Evolutionary conservation across 2,113 vertebrate species (phyloP).

Genomic region (Carollia perspicillata): DNA sequence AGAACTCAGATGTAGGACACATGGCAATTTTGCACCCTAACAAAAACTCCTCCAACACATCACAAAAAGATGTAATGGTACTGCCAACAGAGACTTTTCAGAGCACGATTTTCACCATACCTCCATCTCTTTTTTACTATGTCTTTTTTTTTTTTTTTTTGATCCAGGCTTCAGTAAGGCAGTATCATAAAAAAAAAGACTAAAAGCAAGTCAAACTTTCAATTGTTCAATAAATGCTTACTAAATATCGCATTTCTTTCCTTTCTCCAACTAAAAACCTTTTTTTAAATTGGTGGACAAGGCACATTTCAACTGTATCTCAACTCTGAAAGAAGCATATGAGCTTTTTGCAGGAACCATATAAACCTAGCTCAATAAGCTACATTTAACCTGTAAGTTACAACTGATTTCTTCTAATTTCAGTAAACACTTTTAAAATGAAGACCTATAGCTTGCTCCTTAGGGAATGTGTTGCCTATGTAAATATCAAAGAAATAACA

Average conservation of each 20-base stretch:
- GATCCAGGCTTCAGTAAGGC: neutral
- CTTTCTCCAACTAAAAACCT: neutral
- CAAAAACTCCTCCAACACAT: neutral
- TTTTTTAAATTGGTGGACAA: neutral
- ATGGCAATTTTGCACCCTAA: neutral
- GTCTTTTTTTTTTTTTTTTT: neutral
- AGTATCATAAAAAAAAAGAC: neutral
- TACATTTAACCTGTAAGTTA: neutral
- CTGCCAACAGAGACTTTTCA: neutral
- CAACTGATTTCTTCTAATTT: neutral
- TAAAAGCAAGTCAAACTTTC: neutral
- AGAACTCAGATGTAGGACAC: conserved; percentile 20
- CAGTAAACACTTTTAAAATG: conserved; percentile 25
- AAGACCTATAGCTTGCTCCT: neutral
- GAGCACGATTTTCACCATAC: neutral
- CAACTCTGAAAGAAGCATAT: conserved; percentile 10
- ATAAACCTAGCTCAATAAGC: neutral
- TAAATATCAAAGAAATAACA: conserved; percentile 5
- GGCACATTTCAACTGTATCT: conserved; percentile 14
- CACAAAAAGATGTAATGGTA: neutral
- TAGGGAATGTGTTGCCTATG: neutral
- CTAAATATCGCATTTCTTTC: conserved; percentile 4
- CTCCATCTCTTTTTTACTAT: too few species aligned
- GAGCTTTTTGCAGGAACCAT: neutral
- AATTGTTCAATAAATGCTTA: neutral